Evolutionary conservation across 2,113 vertebrate genomes (phyloP).

Genomic region (Passer domesticus): DNA sequence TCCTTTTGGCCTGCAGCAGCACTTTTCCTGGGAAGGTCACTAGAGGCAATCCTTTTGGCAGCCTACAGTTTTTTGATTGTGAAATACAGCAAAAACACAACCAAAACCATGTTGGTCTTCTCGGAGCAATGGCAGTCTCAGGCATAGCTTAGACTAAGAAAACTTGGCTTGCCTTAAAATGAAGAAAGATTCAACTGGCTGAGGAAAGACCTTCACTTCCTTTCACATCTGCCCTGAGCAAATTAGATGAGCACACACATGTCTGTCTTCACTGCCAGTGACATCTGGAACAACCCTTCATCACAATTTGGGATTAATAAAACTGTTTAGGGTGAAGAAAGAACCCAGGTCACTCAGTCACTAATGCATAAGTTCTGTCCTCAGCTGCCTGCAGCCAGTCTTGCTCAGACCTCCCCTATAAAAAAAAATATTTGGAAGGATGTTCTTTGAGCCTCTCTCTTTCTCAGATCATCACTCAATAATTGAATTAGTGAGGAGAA

Average conservation of each 20-base stretch:
- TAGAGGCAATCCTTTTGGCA: background rate
- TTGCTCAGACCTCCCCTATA: background rate
- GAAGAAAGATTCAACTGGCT: background rate
- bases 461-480: background rate
- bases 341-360: background rate
- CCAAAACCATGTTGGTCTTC: background rate
- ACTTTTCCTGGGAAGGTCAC: background rate
- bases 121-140: background rate
- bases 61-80: background rate
- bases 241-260: accelerated
- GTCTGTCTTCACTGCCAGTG: background rate
- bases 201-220: background rate
- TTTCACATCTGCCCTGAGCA: background rate
- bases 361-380: background rate
- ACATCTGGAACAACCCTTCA: background rate
- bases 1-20: background rate
- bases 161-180: background rate
- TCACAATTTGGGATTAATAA: background rate
- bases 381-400: background rate
- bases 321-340: background rate
- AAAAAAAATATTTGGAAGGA: background rate
- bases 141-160: background rate
- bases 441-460: background rate
- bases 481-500: background rate
- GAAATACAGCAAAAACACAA: background rate